Base-by-base conservation (phyloP, 2,113 vertebrate genomes). In the Sceloporus undulatus region DNA sequence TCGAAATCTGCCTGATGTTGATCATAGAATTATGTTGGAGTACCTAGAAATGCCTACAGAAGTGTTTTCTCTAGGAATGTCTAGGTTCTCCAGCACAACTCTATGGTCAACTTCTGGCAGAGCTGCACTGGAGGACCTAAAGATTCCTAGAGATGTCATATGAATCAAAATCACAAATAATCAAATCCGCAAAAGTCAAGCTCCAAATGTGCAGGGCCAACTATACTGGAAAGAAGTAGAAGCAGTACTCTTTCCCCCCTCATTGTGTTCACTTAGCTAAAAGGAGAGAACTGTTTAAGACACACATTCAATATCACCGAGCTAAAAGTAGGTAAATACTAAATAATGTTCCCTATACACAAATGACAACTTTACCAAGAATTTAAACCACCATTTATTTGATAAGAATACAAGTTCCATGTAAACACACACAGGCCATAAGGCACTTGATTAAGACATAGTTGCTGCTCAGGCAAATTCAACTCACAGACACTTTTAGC, bases 381-480 rank as follows among this genome's bases (percentile, higher is more conserved):
- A 38, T 79, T 78, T 86, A 77, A 56, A 89, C 34, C 66, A 42
- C 40, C 48, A 68, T 89, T 89, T 86, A 86, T 86, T 27, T 59
- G n/a, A 52, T 68, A 83, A 77, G 16, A 40, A 56, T n/a, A n/a
- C 34, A 68, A 40, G 42, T 85, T 42, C 79, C 65, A 42, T 85
- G 40, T 80, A 75, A 85, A 82, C 59, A 76, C 71, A 59, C 16
- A 70, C 6, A 5, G 27, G n/a, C 25, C 13, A 34, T 40, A 88
- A 29, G 87, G 87, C 87, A 88, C 87, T 54, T 82, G 7, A 65
- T 75, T 48, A 54, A 79, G 71, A 83, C 73, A 83, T 52, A 65
- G 38, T 81, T 76, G 14, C 29, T 78, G 11, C n/a, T 70, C 34
- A 71, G 34, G 25, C 11, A 56, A 40, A 84, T 42, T 68, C 29